Evolutionary conservation across 2,113 vertebrate species (phyloP), one percentile per base, ranked within the genome.

Genomic region (Macquaria ambigua): DNA sequence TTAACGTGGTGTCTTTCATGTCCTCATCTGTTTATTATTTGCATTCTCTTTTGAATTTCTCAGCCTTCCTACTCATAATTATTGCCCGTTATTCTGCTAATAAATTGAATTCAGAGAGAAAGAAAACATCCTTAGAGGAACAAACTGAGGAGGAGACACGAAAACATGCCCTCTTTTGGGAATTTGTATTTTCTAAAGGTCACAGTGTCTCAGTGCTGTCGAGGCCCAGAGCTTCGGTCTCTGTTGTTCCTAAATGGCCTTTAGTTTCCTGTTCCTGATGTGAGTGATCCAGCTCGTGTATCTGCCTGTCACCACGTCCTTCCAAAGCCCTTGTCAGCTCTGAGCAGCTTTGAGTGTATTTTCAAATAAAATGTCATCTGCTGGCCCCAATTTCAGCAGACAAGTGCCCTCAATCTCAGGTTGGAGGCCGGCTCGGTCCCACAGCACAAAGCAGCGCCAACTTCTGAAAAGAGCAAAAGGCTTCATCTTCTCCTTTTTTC

Each of bases 351-450:
- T 79, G 77, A 89, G 87, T 85, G 85, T 82, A 70, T 76, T 90
- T 86, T 90, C 89, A 78, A 88, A 90, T 87, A 85, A 94, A 95
- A 94, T 84, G 83, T 84, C 85, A 90, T 93, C 81, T 87, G 87
- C 82, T 89, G 90, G 90, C 93, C 94, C 34, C 94, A 92, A 93
- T 94, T 92, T 93, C 89, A 68, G 81, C 79, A 52, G 79, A 89
- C 89, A 91, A 81, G 89, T 91, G 93, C 91, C 90, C 88, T 89
- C 93, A 91, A 90, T 93, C 93, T 94, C 78, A 88, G 81, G 82
- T 83, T 85, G 56, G 86, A 89, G 92, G 83, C 77, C 25, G 31
- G 8, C 63, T 86, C 12, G 56, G 71, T 94, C 90, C 86, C 74
- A 25, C 64, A 8, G 82, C 83, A 64, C 86, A 8, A 66, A 84